These are phyloP conservation scores for Chaetorhynchus papuensis DNA, from an alignment of 2,113 vertebrate species.

Conservation along the genomic window DNA sequence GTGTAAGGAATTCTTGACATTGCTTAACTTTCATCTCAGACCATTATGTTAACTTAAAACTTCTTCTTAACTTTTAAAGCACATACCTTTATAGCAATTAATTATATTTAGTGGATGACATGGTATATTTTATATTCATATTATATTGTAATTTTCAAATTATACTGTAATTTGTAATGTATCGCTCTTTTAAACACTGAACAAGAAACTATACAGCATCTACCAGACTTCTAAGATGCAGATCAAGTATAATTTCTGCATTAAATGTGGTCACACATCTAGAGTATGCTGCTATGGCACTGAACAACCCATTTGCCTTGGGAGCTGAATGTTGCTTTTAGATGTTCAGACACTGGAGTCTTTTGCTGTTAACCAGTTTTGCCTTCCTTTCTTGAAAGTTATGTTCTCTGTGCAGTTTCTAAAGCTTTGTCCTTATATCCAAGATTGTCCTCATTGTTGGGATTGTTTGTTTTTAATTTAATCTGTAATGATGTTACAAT, in stretches of 20 bases:
- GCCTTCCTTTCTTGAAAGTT: neutral
- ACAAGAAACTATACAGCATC: neutral
- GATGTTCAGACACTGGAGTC: neutral
- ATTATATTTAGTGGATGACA: neutral
- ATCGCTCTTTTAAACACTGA: neutral
- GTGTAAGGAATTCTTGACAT: neutral
- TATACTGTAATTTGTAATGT: neutral
- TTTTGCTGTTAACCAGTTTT: neutral
- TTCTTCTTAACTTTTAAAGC: neutral
- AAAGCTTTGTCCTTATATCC: neutral
- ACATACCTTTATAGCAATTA: neutral
- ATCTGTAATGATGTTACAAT: neutral
- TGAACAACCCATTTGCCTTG: neutral
- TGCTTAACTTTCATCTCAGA: neutral
- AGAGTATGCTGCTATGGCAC: neutral
- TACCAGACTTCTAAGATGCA: neutral
- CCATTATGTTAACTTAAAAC: neutral
- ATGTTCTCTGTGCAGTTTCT: neutral
- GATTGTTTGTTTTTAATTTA: neutral
- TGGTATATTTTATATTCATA: neutral
- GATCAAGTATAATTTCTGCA: neutral
- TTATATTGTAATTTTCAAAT: neutral
- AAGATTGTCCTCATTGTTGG: neutral
- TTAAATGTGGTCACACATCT: neutral
- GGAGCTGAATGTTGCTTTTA: neutral